These are phyloP conservation scores for Drosophila gunungcola DNA, from an alignment of 1,140 invertebrate species.

Conservation along the genomic window DNA sequence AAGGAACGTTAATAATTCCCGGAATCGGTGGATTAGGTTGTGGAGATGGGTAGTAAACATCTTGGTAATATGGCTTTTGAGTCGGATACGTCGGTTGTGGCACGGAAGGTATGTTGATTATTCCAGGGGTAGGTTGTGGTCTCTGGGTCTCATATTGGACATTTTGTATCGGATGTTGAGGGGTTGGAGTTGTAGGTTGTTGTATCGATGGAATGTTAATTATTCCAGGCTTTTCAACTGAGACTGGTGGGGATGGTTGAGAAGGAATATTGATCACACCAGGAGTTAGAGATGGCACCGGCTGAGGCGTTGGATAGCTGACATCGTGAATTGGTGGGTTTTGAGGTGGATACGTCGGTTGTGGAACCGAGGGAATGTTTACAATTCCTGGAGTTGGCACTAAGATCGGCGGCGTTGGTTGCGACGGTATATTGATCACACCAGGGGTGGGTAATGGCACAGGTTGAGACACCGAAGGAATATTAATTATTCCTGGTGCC, in stretches of 20 bases:
- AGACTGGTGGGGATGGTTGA: neutral
- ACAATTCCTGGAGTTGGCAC: slow-evolving; percentile 19
- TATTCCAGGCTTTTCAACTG: slow-evolving; percentile 23
- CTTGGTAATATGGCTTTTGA: slow-evolving; percentile 38
- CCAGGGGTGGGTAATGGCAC: slow-evolving; percentile 24
- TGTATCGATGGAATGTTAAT: slow-evolving; percentile 24
- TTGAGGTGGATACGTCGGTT: slow-evolving; percentile 15
- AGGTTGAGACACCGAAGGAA: slow-evolving; percentile 31
- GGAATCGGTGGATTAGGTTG: slow-evolving; percentile 30
- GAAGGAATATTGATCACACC: slow-evolving; percentile 46
- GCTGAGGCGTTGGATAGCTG: slow-evolving; percentile 55
- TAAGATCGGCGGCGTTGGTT: slow-evolving; percentile 6
- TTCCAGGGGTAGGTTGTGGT: slow-evolving; percentile 14
- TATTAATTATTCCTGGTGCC: slow-evolving; percentile 28
- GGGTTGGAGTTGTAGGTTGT: slow-evolving; percentile 7
- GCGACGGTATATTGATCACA: slow-evolving; percentile 48
- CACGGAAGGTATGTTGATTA: slow-evolving; percentile 50
- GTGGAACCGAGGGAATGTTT: slow-evolving; percentile 29
- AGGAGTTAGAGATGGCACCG: slow-evolving; percentile 18
- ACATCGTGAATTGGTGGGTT: slow-evolving; percentile 21
- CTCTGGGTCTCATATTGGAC: slow-evolving; percentile 3
- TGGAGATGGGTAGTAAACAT: slow-evolving; percentile 48
- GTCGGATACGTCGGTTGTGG: slow-evolving; percentile 11
- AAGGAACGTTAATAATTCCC: slow-evolving; percentile 52
- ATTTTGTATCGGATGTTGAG: slow-evolving; percentile 14